Percentiles rank a stretch among this genome's conserved stretches.
phyloP scores from a whole-genome alignment of 2,113 vertebrate species.

The Petrocephalus microphthalmus region DNA sequence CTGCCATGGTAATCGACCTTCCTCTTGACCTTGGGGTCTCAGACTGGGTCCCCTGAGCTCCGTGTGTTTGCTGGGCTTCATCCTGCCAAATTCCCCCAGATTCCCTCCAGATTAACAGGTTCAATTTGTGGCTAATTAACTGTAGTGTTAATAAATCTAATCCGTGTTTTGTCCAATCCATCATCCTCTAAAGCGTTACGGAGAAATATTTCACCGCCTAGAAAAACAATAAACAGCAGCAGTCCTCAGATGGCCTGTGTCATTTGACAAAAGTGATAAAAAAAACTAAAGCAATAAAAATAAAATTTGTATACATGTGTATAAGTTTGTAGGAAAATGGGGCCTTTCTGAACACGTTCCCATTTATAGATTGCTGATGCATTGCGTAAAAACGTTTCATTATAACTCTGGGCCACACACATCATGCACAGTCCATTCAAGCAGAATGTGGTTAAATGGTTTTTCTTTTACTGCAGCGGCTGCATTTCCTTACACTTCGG shows the following conservation, averaged over 20 bases:
- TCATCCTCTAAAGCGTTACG: background rate
- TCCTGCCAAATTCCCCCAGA: background rate
- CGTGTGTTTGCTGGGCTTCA: background rate
- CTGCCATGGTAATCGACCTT: background rate
- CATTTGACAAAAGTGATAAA: background rate
- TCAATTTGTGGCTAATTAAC: background rate
- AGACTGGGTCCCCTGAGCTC: background rate
- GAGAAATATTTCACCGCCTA: background rate
- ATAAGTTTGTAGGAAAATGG: background rate
- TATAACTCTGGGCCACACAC: background rate
- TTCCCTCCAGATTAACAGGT: background rate
- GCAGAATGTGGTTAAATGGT: background rate
- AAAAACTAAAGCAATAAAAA: background rate
- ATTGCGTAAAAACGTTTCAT: background rate
- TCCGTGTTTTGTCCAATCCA: background rate
- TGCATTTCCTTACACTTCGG: background rate
- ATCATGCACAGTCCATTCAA: background rate
- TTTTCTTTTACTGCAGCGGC: background rate
- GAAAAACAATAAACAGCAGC: background rate
- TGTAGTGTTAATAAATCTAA: background rate
- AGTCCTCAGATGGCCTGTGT: background rate
- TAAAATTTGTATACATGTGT: background rate
- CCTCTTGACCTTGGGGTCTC: background rate
- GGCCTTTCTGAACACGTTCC: background rate
- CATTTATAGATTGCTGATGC: background rate